These are phyloP conservation scores for Poeciliopsis turrubarensis DNA, from an alignment of 2,113 vertebrate species.

Conservation along the genomic window DNA sequence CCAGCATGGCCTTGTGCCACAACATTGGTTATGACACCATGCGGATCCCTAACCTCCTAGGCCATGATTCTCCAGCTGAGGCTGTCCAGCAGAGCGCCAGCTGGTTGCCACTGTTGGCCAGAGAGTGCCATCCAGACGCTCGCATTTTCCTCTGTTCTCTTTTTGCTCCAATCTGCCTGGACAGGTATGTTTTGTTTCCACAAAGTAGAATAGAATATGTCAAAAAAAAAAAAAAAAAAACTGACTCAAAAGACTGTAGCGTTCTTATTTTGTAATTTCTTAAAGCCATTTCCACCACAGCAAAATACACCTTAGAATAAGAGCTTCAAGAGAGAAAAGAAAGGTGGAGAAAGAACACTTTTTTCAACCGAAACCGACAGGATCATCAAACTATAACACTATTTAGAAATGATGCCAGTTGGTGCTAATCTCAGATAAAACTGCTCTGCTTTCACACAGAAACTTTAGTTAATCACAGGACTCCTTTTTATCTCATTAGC, in stretches of 20 bases:
- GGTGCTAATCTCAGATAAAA: constrained; percentile 4
- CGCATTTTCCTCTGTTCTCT: constrained; percentile 88
- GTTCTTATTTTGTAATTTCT: background rate
- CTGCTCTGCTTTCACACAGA: constrained; percentile 30
- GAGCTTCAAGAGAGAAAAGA: background rate
- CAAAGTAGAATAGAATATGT: background rate
- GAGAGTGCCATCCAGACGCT: constrained; percentile 85
- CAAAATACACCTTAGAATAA: background rate
- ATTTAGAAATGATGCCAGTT: constrained; percentile 42
- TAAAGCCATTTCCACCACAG: no score
- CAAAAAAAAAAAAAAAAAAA: no score
- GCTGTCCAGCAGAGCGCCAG: constrained; percentile 85
- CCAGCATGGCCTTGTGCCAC: constrained; percentile 83
- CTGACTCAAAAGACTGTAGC: background rate
- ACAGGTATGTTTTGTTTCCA: constrained; percentile 78
- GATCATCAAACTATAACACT: constrained; percentile 7
- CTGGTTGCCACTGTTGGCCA: constrained; percentile 85
- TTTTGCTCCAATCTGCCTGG: constrained; percentile 86
- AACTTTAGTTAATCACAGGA: constrained; percentile 37
- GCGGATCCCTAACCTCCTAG: constrained; percentile 86
- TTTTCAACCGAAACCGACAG: background rate
- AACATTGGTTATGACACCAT: constrained; percentile 85
- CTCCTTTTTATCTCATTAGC: constrained; percentile 22
- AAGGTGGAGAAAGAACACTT: background rate
- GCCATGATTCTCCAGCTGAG: constrained; percentile 82